phyloP scores from a whole-genome alignment of 2,888 invertebrate species.

The Clostera curtula region DNA sequence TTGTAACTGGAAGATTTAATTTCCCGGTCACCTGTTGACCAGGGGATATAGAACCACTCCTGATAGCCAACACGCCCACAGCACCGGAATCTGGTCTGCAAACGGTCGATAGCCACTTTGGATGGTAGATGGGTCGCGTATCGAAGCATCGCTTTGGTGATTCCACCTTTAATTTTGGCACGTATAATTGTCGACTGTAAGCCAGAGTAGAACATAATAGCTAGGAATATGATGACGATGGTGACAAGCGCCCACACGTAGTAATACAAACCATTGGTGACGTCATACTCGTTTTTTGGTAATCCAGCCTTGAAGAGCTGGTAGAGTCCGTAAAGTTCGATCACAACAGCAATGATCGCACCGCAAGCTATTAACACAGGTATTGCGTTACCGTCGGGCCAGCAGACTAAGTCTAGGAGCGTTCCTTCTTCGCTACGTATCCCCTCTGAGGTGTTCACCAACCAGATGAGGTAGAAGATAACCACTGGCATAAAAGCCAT shows the following conservation, averaged over 20 bases:
- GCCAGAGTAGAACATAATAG: constrained; percentile 65
- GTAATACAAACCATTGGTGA: constrained; percentile 61
- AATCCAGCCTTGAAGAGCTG: constrained; percentile 63
- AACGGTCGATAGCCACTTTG: constrained; percentile 72
- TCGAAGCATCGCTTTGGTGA: constrained; percentile 73
- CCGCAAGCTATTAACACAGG: constrained; percentile 61
- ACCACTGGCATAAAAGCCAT: constrained; percentile 67
- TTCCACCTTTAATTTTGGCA: constrained; percentile 72
- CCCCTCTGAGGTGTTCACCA: constrained; percentile 62
- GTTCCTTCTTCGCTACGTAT: constrained; percentile 64
- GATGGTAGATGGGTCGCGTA: constrained; percentile 70
- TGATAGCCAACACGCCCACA: constrained; percentile 76
- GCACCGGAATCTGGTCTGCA: constrained; percentile 78
- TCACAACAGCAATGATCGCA: constrained; percentile 56
- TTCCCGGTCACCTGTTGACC: too few relatives aligned
- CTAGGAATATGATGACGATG: constrained; percentile 58
- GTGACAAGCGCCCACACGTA: constrained; percentile 61
- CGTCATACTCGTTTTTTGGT: constrained; percentile 54
- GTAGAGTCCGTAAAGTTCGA: constrained; percentile 57
- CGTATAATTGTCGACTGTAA: constrained; percentile 63
- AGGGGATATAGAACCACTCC: constrained; percentile 78
- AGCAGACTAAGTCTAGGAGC: constrained; percentile 58
- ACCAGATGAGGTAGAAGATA: constrained; percentile 64
- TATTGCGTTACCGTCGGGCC: constrained; percentile 68
- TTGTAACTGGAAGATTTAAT: constrained; percentile 38